Evolutionary conservation across 2,113 vertebrate genomes (phyloP).

Genomic region (Excalfactoria chinensis): DNA sequence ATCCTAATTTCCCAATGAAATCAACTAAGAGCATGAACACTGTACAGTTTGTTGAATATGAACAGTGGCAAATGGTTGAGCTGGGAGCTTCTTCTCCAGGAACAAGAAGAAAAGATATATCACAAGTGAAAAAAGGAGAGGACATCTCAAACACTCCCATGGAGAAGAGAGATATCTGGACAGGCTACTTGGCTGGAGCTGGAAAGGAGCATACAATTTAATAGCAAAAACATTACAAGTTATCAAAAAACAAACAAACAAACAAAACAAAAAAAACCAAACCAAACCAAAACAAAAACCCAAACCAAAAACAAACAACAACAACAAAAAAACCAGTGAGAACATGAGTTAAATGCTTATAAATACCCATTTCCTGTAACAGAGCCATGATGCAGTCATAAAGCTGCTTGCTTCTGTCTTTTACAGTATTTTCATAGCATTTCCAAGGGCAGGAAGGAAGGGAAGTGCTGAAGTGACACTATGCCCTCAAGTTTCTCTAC

Average conservation of each 20-base stretch:
- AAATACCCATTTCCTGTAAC: background rate
- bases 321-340: background rate
- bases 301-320: background rate
- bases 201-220: background rate
- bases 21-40: background rate
- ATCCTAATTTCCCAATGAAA: constrained; percentile 3
- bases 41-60: background rate
- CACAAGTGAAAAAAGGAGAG: background rate
- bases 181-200: background rate
- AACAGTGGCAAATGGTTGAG: background rate
- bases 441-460: background rate
- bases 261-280: no score
- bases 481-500: background rate
- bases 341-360: background rate
- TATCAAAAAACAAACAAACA: background rate
- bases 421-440: constrained; percentile 3
- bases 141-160: background rate
- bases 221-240: background rate
- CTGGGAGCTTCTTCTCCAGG: background rate
- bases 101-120: background rate
- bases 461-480: background rate
- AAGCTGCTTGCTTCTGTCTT: background rate
- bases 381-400: background rate
- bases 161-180: background rate
- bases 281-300: background rate